Base-by-base conservation (phyloP, 2,888 invertebrate genomes). In the Blera fallax region DNA sequence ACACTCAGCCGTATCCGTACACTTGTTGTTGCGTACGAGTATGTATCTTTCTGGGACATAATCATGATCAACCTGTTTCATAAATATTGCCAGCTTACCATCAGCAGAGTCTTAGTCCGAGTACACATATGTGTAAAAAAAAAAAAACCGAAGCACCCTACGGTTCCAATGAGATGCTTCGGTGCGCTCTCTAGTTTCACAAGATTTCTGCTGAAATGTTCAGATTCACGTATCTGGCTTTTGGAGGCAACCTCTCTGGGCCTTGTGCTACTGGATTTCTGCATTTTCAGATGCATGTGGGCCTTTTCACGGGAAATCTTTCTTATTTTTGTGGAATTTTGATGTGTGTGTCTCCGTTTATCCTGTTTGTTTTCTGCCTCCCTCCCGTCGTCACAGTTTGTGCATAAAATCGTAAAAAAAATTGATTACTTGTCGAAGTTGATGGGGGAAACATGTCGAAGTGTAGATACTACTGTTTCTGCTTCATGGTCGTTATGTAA, bases 11-110 rank as follows among this genome's bases (percentile, higher is more conserved):
- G 27, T 27, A 67, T 5, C 16, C 16, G 16, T 58, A 29, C 72
- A 77, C 65, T 62, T 73, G 67, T 40, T 78, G 56, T 43, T 27
- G 64, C 60, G 40, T 29, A n/a, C 60, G 50, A 52, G 27, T 54
- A 48, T 34, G 43, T 43, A 43, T 64, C 16, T 84, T 76, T 84
- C 84, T 80, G 80, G 80, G 80, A 84, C 84, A 84, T 64, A 80
- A 84, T 84, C 80, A 84, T 84, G 84, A 84, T 74, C 80, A 84
- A 84, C 84, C 84, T 84, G 84, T 84, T 84, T 84, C 84, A 65
- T 64, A 84, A 84, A 74, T n/a, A n/a, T 58, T 74, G 80, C 80
- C 79, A 84, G 50, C 77, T 76, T 29, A 69, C 27, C 60, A 34
- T 67, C 74, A 52, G 8, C 24, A 62, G 45, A 76, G 52, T 78